Base-by-base conservation (phyloP, 2,888 invertebrate genomes). In the Diarsia mendica region DNA sequence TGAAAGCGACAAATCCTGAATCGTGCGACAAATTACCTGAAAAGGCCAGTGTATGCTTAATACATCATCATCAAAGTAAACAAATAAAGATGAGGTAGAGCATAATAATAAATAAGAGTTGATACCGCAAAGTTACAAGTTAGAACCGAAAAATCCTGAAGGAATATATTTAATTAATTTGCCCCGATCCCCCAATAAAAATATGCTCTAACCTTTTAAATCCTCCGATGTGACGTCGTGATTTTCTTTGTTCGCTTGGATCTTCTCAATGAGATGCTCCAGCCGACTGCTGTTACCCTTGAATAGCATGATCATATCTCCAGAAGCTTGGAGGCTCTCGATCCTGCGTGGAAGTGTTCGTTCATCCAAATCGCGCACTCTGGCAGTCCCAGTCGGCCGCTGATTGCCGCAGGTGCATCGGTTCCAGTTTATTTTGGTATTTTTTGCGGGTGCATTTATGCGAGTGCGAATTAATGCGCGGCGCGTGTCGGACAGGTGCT, bases 241-340 rank as follows among this genome's bases (percentile, higher is more conserved):
- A 87, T 97, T 97, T 92, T 98, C 98, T 96, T 98, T 98, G 90
- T 98, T 98, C 9, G 98, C 98, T 93, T 98, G 98, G 88, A 98
- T 98, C 96, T 98, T 98, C 94, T 98, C 98, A 87, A 98, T 98
- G 89, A 98, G 97, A 92, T 98, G 97, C 94, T 98, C 98, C 92
- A 98, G 96, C 89, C 98, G 97, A 92, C 98, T 98, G 96, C 98
- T 98, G 94, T 98, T 98, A 84, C 98, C 98, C 93, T 98, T 98
- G 97, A 98, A 98, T 94, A 98, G 97, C 98, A 98, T 98, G 94
- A 96, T 96, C 96, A 96, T 96, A 91, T 91, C 95, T 91, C 82
- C 86, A 78, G 85, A 69, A 78, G 67, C 82, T 72, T 61, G 81
- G 82, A 75, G 79, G 74, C 77, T 77, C 72, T 77, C 66, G 64